Conservation (phyloP, 2,888 invertebrate genomes). For the Acronicta alni region DNA sequence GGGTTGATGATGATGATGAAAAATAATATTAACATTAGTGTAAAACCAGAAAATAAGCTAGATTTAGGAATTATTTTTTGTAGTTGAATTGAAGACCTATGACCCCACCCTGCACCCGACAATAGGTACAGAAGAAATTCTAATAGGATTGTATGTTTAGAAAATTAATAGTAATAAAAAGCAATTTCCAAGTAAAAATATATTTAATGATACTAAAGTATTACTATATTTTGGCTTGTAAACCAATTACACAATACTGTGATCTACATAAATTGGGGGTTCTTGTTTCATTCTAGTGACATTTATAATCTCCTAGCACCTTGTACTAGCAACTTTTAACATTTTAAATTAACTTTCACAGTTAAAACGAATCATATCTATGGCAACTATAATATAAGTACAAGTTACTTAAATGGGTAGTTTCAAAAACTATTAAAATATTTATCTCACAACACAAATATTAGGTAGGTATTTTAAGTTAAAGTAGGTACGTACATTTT, state of each 20-base stretch:
- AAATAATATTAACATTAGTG: too few relatives aligned
- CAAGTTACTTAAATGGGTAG: conserved; percentile 48
- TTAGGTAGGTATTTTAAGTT: conserved; percentile 48
- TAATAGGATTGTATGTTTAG: too few relatives aligned
- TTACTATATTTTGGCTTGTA: conserved; percentile 71
- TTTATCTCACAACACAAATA: conserved; percentile 58
- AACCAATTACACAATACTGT: conserved; percentile 63
- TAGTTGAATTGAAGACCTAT: too few relatives aligned
- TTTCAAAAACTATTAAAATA: conserved; percentile 59
- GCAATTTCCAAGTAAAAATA: conserved; percentile 76
- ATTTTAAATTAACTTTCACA: conserved; percentile 35
- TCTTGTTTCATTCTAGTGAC: conserved; percentile 58
- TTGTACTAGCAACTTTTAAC: conserved; percentile 59
- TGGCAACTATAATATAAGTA: conserved; percentile 60
- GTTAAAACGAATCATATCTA: conserved; percentile 45
- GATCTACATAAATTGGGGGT: conserved; percentile 63
- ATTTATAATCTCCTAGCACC: conserved; percentile 68
- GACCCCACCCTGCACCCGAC: too few relatives aligned
- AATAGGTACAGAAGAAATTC: too few relatives aligned
- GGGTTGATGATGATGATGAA: too few relatives aligned
- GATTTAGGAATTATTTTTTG: too few relatives aligned
- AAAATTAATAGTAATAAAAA: conserved; percentile 36
- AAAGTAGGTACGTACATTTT: conserved; percentile 50
- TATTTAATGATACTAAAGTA: conserved; percentile 73
- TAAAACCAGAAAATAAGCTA: too few relatives aligned